Evolutionary conservation across 2,113 vertebrate genomes (phyloP), one percentile per base, ranked within the genome.

Genomic region (Pyxicephalus adspersus): DNA sequence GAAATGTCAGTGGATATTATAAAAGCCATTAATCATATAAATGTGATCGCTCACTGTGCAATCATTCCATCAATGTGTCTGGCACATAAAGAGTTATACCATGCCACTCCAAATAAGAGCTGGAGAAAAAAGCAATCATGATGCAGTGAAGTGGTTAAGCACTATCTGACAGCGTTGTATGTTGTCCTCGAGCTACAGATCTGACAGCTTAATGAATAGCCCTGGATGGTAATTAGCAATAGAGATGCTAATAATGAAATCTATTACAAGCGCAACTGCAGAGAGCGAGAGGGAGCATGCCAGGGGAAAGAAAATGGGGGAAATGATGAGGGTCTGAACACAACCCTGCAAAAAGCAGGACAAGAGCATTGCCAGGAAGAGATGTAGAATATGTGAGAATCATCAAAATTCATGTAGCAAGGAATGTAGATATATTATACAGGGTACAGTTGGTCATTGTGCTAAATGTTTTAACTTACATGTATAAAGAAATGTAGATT

Each of bases 151-250:
- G 77, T 71, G 77, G 77, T 71, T 80, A 80, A 80, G 65, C 77
- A 70, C 57, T 71, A 63, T 63, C 67, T 60, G 80, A 86, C 84
- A 3, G 31, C 83, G 76, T 83, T 64, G 74, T 83, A 88, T 80
- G 88, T 84, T 85, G 64, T 89, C 86, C 80, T 88, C 86, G 83
- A 85, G 55, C 86, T 61, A 86, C 87, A 58, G 85, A 86, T 84
- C 87, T 90, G 91, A 88, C 91, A 91, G 88, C 25, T 83, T 91
- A 92, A 93, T 90, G 91, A 91, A 92, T 87, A 85, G 87, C 89
- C 92, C 88, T 66, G 17, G 87, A 89, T 87, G 83, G 89, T 89
- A 91, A 92, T 92, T 91, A 92, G 92, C 85, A 81, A 87, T 76
- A 73, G 85, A 84, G 88, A 84, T 86, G 91, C 90, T 92, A 90